phyloP scores from a whole-genome alignment of 2,797 vertebrate genomes.

The Xenopus petersii region DNA sequence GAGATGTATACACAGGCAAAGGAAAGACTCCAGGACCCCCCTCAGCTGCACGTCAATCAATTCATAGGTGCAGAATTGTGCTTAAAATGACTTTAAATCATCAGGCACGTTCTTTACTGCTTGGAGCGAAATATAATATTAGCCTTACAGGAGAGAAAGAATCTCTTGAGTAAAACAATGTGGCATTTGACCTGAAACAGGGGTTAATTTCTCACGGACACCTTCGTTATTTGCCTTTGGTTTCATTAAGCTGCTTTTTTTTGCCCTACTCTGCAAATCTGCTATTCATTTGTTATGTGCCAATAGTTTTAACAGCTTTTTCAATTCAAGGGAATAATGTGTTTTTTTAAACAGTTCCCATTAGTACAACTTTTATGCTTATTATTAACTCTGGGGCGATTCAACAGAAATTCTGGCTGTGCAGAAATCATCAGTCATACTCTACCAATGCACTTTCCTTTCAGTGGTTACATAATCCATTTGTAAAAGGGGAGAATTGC shows the following conservation, averaged over 20 bases:
- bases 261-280: slow-evolving; percentile 57
- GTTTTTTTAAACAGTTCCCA: slow-evolving; percentile 40
- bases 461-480: slow-evolving; percentile 6
- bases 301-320: slow-evolving; percentile 62
- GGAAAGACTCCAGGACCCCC: background rate
- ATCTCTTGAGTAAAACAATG: slow-evolving; percentile 32
- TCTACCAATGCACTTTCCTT: background rate
- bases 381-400: slow-evolving; percentile 24
- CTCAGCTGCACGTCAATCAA: slow-evolving; percentile 32
- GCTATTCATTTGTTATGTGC: slow-evolving; percentile 55
- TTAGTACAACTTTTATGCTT: slow-evolving; percentile 38
- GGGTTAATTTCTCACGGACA: slow-evolving; percentile 46
- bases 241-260: slow-evolving; percentile 54
- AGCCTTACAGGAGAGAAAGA: slow-evolving; percentile 20
- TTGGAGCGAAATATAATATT: slow-evolving; percentile 26
- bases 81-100: slow-evolving; percentile 27
- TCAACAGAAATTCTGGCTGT: slow-evolving; percentile 17
- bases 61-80: slow-evolving; percentile 24
- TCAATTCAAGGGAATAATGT: slow-evolving; percentile 41
- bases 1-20: slow-evolving; percentile 25
- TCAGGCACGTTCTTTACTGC: slow-evolving; percentile 18
- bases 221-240: slow-evolving; percentile 33
- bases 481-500: background rate
- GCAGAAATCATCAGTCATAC: slow-evolving; percentile 5
- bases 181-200: slow-evolving; percentile 31